phyloP scores from a whole-genome alignment of 2,888 invertebrate genomes.

The Aplocera efformata region DNA sequence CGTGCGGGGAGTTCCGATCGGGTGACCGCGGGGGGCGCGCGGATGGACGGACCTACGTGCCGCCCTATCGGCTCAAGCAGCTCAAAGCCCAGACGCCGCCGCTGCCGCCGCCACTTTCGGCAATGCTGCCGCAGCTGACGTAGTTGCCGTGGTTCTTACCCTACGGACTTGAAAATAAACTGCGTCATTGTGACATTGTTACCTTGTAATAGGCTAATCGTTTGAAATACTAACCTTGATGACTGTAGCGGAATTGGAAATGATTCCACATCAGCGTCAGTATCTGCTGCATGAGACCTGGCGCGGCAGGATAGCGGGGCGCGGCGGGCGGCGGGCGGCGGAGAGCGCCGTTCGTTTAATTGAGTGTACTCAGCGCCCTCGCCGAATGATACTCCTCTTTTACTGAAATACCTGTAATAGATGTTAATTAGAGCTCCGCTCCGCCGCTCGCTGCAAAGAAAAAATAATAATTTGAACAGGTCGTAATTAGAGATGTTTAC shows the following conservation, averaged over 20 bases:
- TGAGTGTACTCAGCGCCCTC: conserved; percentile 77
- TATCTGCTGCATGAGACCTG: conserved; percentile 2
- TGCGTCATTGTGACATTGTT: no score
- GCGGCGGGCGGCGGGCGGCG: conserved; percentile 31
- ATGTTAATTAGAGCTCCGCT: conserved; percentile 75
- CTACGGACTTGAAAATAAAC: no score
- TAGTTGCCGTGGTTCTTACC: no score
- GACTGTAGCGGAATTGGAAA: no score
- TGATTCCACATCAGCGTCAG: no score
- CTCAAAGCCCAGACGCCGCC: conserved; percentile 20
- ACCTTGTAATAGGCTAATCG: no score
- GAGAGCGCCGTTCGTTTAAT: conserved; percentile 61
- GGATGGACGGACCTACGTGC: conserved; percentile 50
- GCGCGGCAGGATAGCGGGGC: conserved; percentile 22
- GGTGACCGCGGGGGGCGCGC: conserved; percentile 80
- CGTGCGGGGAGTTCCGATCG: conserved; percentile 65
- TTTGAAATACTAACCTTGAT: no score
- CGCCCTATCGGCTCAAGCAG: conserved; percentile 40
- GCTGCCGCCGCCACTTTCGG: not conserved
- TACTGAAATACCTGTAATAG: conserved; percentile 77
- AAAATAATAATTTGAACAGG: conserved; percentile 78
- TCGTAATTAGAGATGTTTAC: conserved; percentile 80
- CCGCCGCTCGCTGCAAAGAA: conserved; percentile 62
- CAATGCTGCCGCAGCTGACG: no score
- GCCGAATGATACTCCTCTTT: conserved; percentile 74